Evolutionary conservation across 2,797 vertebrate species (phyloP), one percentile per base, ranked within the genome.

Genomic region (Pseudocheirus occidentalis): DNA sequence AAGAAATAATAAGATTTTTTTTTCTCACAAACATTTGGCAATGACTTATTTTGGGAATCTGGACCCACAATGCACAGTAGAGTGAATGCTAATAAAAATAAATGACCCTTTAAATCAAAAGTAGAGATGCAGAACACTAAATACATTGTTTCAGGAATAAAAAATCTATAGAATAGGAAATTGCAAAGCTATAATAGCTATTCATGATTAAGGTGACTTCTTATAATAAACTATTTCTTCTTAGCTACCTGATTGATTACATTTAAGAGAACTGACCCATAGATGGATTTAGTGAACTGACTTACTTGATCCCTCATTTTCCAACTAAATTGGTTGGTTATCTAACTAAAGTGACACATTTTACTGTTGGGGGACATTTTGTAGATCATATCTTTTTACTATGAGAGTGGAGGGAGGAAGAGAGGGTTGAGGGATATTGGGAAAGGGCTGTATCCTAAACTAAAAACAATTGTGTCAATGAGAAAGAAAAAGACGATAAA

Each of bases 61-160:
- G 97, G 59, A 94, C 66, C 56, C 97, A 96, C 95, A 95, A 95
- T 92, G 18, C 93, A 94, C 29, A 54, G 56, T 95, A 92, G 1
- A 93, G 7, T 58, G 95, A 97, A 97, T 92, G n/a, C 91, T 94
- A 97, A 98, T 94, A 55, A 81, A 98, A 98, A 95, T 56, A 97
- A 97, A 29, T 31, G 0, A 0, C 95, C 16, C 28, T 92, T 97
- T 97, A 24, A 97, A 96, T 89, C 91, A 95, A 58, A 96, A 24
- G 16, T 66, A 94, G 90, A 90, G 7, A 46, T 46, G 55, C 0
- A 92, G n/a, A 96, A 95, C 55, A 13, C 14, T 0, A 9, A 55
- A 29, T 46, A 4, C 0, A 62, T 92, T 92, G 92, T 93, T 95
- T 97, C 24, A 56, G 50, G 40, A 92, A 95, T 92, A 91, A 94